Percentiles rank a stretch among this genome's conserved stretches.
phyloP scores from a whole-genome alignment of 2,888 invertebrate genomes.

The Hoplodrina ambigua region DNA sequence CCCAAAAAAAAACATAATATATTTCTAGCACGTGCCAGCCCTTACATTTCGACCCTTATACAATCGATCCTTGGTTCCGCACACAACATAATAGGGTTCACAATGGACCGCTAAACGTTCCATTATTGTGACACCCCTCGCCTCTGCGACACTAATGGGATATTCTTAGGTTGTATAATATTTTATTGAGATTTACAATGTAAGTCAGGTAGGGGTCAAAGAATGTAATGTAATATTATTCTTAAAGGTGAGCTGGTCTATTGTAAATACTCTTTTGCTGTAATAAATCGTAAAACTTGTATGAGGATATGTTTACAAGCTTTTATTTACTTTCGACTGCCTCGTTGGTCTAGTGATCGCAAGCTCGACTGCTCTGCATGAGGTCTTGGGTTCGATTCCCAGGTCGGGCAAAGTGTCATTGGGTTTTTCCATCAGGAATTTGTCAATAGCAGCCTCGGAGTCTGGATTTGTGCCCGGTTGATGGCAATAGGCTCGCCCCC shows the following conservation, averaged over 20 bases:
- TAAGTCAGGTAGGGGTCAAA: constrained; percentile 16
- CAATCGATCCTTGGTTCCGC: constrained; percentile 51
- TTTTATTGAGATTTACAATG: constrained; percentile 17
- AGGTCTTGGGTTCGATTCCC: too few species aligned
- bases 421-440: too few species aligned
- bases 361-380: too few species aligned
- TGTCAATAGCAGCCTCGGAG: too few species aligned
- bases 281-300: background rate
- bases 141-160: constrained; percentile 21
- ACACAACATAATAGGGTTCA: constrained; percentile 45
- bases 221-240: background rate
- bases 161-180: constrained; percentile 13
- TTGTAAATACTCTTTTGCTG: background rate
- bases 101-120: constrained; percentile 55
- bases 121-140: constrained; percentile 48
- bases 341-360: too few species aligned
- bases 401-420: too few species aligned
- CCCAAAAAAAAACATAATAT: background rate
- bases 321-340: too few species aligned
- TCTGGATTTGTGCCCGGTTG: too few species aligned
- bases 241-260: background rate
- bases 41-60: constrained; percentile 43
- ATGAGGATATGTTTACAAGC: too few species aligned
- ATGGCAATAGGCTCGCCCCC: too few species aligned
- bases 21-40: constrained; percentile 42